phyloP scores from a whole-genome alignment of 2,888 invertebrate genomes.

The Villa cingulata region DNA sequence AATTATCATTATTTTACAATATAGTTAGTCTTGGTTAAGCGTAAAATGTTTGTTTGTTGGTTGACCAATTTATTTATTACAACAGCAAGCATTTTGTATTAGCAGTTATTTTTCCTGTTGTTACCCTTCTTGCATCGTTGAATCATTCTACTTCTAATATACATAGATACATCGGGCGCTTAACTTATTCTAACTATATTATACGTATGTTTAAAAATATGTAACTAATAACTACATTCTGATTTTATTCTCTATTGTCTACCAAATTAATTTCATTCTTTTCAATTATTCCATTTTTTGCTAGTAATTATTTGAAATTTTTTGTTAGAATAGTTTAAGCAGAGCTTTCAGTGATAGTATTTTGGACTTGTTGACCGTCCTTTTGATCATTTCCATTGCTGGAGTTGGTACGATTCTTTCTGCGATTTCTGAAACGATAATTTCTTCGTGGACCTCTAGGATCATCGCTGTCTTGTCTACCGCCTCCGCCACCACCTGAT shows the following conservation, averaged over 20 bases:
- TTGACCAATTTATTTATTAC: neutral
- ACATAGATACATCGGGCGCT: neutral
- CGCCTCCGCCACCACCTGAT: conserved; percentile 19
- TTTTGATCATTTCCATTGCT: neutral
- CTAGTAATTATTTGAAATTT: neutral
- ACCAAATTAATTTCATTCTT: neutral
- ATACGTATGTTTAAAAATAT: neutral
- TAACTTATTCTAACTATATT: neutral
- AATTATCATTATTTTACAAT: neutral
- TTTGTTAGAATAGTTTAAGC: conserved; percentile 23
- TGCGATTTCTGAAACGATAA: conserved; percentile 27
- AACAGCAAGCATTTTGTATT: neutral
- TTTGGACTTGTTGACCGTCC: conserved; percentile 31
- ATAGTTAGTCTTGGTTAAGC: neutral
- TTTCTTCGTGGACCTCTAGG: conserved; percentile 38
- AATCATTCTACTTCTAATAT: no score
- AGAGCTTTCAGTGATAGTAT: conserved; percentile 36
- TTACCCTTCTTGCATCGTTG: neutral
- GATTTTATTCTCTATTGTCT: neutral
- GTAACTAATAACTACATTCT: neutral
- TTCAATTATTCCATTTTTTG: neutral
- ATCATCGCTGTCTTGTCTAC: conserved; percentile 31
- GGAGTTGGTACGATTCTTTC: conserved; percentile 17
- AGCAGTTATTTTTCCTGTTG: neutral
- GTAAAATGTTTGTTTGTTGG: neutral